A percentile compares a stretch with the other conserved stretches of the same genome.
phyloP scores from a whole-genome alignment of 2,113 vertebrate genomes.

The Cephalopterus ornatus region DNA sequence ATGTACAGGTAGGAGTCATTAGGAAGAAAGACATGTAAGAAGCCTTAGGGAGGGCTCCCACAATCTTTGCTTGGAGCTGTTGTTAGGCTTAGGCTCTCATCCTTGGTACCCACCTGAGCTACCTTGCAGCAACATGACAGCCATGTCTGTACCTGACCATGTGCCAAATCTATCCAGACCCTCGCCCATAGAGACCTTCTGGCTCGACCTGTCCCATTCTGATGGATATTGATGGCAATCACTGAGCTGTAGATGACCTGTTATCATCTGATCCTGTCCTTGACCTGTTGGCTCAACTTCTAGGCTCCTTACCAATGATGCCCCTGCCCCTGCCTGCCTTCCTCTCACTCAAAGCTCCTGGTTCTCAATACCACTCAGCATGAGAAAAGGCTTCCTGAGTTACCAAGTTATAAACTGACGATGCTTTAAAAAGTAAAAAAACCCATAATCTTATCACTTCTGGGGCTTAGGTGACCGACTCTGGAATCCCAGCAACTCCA shows the following conservation, averaged over 20 bases:
- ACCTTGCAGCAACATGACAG: not conserved
- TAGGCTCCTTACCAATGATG: not conserved
- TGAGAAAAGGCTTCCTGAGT: not conserved
- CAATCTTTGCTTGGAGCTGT: not conserved
- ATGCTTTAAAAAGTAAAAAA: not conserved
- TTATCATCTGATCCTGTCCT: not conserved
- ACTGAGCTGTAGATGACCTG: not conserved
- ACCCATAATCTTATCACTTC: not conserved
- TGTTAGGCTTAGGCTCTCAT: not conserved
- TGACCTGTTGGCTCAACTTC: not conserved
- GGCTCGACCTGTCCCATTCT: not conserved
- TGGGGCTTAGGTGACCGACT: not conserved
- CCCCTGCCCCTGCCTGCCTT: not conserved
- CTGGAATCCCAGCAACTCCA: not conserved
- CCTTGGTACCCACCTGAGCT: not conserved
- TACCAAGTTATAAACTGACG: not conserved
- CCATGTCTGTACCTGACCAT: fast-evolving
- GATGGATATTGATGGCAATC: not conserved
- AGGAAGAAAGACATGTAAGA: not conserved
- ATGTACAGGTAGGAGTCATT: not conserved
- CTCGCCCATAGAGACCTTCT: not conserved
- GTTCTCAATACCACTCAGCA: not conserved
- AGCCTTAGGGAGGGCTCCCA: not conserved
- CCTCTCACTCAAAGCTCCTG: not conserved
- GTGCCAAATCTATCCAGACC: not conserved